Base-by-base conservation (phyloP, 1,140 invertebrate species). In the Sminthurinus signatus region DNA sequence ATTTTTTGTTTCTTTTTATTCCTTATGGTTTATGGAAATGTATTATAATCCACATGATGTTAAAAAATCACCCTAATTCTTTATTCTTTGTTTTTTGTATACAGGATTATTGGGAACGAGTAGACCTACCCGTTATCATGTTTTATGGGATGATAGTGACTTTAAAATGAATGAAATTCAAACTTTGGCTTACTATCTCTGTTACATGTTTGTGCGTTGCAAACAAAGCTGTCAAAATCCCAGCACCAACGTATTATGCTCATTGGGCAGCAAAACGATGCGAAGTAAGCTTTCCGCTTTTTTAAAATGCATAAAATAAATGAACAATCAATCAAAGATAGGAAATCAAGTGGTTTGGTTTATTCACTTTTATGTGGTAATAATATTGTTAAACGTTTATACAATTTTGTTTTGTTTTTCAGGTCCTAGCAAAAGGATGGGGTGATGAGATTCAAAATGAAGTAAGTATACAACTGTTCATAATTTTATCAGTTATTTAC, bases 171-270 rank as follows among this genome's bases (percentile, higher is more conserved):
- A 81, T 68, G 73, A 79, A 48, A 64, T 82, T 23, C 77, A 82
- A 57, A 64, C 65, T 14, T 64, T 83, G 56, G 78, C 81, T 5
- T 81, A 77, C 64, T 70, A 75, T 56, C 73, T 82, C 39, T 83
- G 81, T 56, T 79, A 81, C 67, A 74, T 77, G 23, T 83, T 80
- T 65, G 75, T 74, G 4, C 75, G 81, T 25, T 83, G 81, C 71
- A 75, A 77, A 42, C 73, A 78, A 21, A 75, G 76, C n/a, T 29
- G 80, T 83, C 2, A 80, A 78, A n/a, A 80, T 81, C 64, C 81
- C 81, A 25, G 76, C 81, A 2, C 80, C 81, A 0, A 77, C 77
- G 48, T 81, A 81, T 67, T 82, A 82, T 73, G 78, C 81, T 36
- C 80, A 82, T 74, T 73, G 81, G 65, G 80, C 78, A 14, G 80